Conservation (phyloP, 2,797 vertebrate genomes). For the Sternarchorhynchus goeldii region DNA sequence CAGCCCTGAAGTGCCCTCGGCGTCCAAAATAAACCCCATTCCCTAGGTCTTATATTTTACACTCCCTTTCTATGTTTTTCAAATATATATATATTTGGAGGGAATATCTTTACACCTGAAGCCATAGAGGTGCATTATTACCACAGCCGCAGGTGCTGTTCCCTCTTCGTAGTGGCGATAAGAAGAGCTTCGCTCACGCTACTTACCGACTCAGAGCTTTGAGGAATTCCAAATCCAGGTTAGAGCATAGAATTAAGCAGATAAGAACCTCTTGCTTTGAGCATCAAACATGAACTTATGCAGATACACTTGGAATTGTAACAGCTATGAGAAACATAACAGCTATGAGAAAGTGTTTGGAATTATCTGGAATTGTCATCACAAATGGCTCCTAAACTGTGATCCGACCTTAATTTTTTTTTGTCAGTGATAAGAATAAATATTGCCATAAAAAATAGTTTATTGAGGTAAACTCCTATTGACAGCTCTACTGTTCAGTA, state of each 20-base stretch:
- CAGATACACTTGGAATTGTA: conserved; percentile 56
- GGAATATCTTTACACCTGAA: conserved; percentile 30
- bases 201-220: conserved; percentile 32
- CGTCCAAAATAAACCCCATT: no score
- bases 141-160: neutral
- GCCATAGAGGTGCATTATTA: conserved; percentile 29
- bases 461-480: no score
- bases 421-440: no score
- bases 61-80: neutral
- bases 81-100: neutral
- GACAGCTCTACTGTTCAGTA: no score
- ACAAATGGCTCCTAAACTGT: no score
- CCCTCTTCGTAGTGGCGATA: neutral
- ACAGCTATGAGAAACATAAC: conserved; percentile 43
- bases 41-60: neutral
- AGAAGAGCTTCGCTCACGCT: conserved; percentile 16
- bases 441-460: no score
- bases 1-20: neutral
- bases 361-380: no score
- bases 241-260: conserved; percentile 59
- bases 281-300: conserved; percentile 61
- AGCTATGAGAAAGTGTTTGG: conserved; percentile 41
- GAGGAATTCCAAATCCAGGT: conserved; percentile 52
- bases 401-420: no score
- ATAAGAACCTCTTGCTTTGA: conserved; percentile 61